A percentile compares a stretch with the other conserved stretches of the same genome.
Conservation (phyloP, 2,113 vertebrate genomes). For the Calypte anna region DNA sequence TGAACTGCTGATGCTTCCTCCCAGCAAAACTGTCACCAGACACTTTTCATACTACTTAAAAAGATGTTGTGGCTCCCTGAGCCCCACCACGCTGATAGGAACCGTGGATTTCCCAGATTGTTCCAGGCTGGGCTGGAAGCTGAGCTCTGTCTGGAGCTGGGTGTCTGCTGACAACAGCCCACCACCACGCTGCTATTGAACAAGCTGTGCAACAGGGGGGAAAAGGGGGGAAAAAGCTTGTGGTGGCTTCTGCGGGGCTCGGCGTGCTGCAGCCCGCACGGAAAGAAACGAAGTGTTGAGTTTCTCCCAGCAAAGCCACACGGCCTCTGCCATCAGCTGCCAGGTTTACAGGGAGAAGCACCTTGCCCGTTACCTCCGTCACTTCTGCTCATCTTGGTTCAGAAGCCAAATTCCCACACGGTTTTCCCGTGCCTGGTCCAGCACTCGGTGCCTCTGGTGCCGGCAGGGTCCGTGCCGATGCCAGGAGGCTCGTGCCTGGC, state of each 20-base stretch:
- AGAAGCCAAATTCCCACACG: rapidly evolving
- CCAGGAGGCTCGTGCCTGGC: neutral
- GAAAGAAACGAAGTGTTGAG: neutral
- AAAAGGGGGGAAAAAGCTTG: neutral
- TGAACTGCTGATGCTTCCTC: neutral
- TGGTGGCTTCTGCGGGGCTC: neutral
- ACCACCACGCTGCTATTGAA: neutral
- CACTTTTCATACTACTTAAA: neutral
- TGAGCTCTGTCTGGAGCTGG: neutral
- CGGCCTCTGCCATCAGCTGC: neutral
- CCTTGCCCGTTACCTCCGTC: neutral
- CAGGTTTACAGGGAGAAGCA: neutral
- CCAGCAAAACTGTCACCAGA: neutral
- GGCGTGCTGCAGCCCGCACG: neutral
- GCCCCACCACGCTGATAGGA: neutral
- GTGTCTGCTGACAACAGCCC: neutral
- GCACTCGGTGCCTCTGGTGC: rapidly evolving
- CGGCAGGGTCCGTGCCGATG: no score
- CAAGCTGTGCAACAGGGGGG: neutral
- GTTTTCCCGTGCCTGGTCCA: rapidly evolving
- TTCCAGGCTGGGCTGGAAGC: neutral
- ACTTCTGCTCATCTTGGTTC: neutral
- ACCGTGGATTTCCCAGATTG: neutral
- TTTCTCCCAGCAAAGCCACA: neutral
- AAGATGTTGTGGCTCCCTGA: neutral